These are phyloP conservation scores for Phalacrocorax aristotelis DNA, from an alignment of 2,113 vertebrate species.

Conservation along the genomic window DNA sequence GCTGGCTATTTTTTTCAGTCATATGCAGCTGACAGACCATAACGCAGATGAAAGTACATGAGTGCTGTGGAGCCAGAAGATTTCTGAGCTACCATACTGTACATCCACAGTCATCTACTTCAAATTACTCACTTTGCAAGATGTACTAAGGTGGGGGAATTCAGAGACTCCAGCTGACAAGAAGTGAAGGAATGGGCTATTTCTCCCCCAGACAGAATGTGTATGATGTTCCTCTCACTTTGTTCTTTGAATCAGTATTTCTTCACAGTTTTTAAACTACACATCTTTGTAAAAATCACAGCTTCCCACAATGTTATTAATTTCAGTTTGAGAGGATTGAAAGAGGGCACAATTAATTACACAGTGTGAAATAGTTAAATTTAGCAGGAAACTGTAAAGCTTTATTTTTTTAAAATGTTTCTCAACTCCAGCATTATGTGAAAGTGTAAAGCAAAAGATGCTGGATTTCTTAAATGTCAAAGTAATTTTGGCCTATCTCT, in stretches of 20 bases:
- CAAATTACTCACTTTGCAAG: background rate
- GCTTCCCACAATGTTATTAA: constrained; percentile 29
- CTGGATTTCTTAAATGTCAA: constrained; percentile 38
- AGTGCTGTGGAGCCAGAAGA: background rate
- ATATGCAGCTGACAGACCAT: background rate
- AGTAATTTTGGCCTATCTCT: background rate
- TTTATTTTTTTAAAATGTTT: constrained; percentile 33
- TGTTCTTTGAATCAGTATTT: constrained; percentile 22
- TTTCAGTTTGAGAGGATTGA: constrained; percentile 40
- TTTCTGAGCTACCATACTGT: background rate
- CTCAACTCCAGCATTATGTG: background rate
- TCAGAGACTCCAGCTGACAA: background rate
- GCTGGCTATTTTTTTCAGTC: background rate
- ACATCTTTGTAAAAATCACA: constrained; percentile 25
- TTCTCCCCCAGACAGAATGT: background rate
- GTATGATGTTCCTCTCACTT: background rate
- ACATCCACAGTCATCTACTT: background rate
- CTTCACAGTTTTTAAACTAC: constrained; percentile 14
- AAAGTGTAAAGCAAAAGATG: constrained; percentile 3
- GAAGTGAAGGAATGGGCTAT: background rate
- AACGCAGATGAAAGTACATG: background rate
- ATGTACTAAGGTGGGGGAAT: background rate
- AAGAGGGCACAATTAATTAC: constrained; percentile 51
- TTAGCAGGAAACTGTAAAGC: constrained; percentile 13
- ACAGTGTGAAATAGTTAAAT: constrained; percentile 27